Conservation (phyloP, 2,888 invertebrate genomes). For the Cecidostiba fungosa region DNA sequence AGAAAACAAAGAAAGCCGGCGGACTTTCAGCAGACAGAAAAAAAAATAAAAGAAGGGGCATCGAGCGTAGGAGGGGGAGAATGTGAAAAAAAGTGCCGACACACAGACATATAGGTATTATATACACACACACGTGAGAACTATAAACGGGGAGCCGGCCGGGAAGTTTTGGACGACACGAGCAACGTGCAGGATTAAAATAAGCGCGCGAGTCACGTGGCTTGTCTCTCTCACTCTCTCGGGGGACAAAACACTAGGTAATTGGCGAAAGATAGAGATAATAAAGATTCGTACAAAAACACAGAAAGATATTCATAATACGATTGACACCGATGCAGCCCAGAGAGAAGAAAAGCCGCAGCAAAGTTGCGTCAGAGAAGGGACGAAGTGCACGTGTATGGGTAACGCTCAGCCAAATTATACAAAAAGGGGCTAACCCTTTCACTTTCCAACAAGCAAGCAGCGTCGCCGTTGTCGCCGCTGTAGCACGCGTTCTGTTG, state of each 20-base stretch:
- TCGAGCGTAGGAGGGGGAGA: not conserved
- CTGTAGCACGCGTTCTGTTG: slow-evolving; percentile 69
- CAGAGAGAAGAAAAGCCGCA: not conserved
- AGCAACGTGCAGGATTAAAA: not conserved
- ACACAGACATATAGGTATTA: slow-evolving; percentile 16
- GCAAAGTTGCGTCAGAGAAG: not conserved
- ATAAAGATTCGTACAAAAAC: not conserved
- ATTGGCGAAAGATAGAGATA: slow-evolving; percentile 3
- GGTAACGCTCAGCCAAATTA: not conserved
- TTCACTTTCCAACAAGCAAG: not conserved
- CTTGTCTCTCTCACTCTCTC: not conserved
- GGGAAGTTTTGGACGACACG: slow-evolving; percentile 5
- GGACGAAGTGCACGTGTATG: not conserved
- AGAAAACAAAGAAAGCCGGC: slow-evolving; percentile 19
- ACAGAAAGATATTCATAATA: too few species aligned
- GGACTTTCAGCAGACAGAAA: not conserved
- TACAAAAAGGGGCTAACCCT: not conserved
- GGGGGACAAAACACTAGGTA: not conserved
- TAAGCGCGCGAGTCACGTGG: slow-evolving; percentile 7
- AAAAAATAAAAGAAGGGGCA: slow-evolving; percentile 17
- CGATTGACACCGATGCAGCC: not conserved
- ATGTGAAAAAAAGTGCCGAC: slow-evolving; percentile 49
- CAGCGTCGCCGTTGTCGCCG: slow-evolving; percentile 36
- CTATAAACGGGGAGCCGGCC: not conserved
- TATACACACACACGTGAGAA: slow-evolving; percentile 45